Conservation (phyloP, 2,113 vertebrate genomes). For the Scartelaos histophorus region DNA sequence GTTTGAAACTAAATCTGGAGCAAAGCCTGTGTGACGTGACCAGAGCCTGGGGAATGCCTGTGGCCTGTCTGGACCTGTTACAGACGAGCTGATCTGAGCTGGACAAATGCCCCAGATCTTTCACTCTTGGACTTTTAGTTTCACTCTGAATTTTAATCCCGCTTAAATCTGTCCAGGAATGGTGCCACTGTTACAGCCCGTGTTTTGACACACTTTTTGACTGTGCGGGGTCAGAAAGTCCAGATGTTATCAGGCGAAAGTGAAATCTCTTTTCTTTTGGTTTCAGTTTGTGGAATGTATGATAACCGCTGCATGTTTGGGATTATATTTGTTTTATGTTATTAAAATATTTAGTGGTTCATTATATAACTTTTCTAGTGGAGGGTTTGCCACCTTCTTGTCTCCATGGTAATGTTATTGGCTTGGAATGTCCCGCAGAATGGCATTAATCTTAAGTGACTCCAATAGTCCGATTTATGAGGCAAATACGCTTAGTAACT, state of each 20-base stretch:
- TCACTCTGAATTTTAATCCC: slow-evolving; percentile 32
- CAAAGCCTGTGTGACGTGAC: not conserved
- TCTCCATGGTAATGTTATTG: too few relatives aligned
- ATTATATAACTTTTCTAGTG: too few relatives aligned
- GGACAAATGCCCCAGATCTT: slow-evolving; percentile 29
- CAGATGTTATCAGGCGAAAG: not conserved
- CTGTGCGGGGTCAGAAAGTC: not conserved
- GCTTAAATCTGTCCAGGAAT: slow-evolving; percentile 26
- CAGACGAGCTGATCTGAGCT: not conserved
- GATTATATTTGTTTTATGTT: too few relatives aligned
- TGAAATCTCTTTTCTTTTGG: too few relatives aligned
- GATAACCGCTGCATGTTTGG: too few relatives aligned
- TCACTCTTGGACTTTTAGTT: slow-evolving; percentile 10
- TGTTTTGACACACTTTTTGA: slow-evolving; percentile 5
- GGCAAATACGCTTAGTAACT: too few relatives aligned
- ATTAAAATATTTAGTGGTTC: too few relatives aligned
- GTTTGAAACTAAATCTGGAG: not conserved
- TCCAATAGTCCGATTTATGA: too few relatives aligned
- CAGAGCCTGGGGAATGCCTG: not conserved
- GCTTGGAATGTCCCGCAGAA: too few relatives aligned
- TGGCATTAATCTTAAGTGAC: too few relatives aligned
- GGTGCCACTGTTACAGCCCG: slow-evolving; percentile 1
- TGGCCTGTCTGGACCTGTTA: not conserved
- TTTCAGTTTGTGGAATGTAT: too few relatives aligned
- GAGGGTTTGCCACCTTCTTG: too few relatives aligned